phyloP scores from a whole-genome alignment of 2,888 invertebrate species.

The Diarsia dahlii region DNA sequence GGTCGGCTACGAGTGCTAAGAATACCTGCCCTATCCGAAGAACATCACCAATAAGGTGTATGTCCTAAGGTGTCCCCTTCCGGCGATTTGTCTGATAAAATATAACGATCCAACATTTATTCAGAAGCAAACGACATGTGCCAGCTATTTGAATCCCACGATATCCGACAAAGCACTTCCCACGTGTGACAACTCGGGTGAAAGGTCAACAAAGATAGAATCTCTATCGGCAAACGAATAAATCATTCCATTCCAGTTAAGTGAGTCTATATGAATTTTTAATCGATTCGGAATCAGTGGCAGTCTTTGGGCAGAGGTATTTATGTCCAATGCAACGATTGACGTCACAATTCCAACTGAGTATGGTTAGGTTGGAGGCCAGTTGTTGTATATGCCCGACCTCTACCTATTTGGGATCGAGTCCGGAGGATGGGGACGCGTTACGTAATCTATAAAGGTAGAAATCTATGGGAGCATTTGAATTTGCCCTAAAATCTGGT shows the following conservation, averaged over 20 bases:
- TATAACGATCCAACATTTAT: background rate
- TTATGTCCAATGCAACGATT: constrained; percentile 49
- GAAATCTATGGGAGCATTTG: background rate
- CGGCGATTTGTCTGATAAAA: background rate
- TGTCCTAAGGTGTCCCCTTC: background rate
- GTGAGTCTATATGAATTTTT: constrained; percentile 12
- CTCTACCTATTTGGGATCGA: constrained; percentile 13
- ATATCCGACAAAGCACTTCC: constrained; percentile 4
- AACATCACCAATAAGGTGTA: background rate
- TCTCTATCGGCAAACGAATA: constrained; percentile 10
- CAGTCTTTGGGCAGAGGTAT: constrained; percentile 21
- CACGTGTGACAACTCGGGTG: background rate
- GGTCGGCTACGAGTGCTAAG: background rate
- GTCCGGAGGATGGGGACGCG: background rate
- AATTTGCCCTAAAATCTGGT: background rate
- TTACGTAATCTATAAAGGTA: constrained; percentile 38
- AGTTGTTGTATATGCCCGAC: constrained; percentile 16
- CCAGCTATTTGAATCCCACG: background rate
- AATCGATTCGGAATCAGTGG: constrained; percentile 26
- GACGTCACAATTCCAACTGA: constrained; percentile 40
- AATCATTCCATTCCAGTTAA: constrained; percentile 1
- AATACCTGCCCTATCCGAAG: no score
- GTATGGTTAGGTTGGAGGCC: constrained; percentile 19
- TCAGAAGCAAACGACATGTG: background rate
- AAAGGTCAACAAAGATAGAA: constrained; percentile 26